Conservation (phyloP, 1,140 invertebrate genomes). For the Chymomyza costata region DNA sequence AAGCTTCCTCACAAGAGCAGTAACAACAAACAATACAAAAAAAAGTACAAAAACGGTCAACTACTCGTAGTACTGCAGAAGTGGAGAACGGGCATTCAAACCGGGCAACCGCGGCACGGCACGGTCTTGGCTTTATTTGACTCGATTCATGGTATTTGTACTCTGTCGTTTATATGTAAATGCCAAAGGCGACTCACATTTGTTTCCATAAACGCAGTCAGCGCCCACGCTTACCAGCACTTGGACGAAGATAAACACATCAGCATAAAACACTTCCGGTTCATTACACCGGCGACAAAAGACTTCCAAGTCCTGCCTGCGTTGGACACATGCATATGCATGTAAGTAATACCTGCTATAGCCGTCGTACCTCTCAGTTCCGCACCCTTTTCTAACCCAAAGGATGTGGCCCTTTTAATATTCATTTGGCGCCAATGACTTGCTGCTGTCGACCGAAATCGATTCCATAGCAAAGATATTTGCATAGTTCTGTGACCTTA, state of each 20-base stretch:
- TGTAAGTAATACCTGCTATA: too few species aligned
- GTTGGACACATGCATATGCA: too few species aligned
- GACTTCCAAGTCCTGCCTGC: too few species aligned
- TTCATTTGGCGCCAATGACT: slow-evolving; percentile 25
- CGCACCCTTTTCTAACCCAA: too few species aligned
- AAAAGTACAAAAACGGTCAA: slow-evolving; percentile 4
- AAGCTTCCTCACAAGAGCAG: too few species aligned
- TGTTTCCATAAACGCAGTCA: slow-evolving; percentile 11
- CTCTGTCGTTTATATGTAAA: slow-evolving; percentile 43
- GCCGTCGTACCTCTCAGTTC: too few species aligned
- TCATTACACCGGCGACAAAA: slow-evolving; percentile 47
- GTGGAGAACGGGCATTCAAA: not conserved
- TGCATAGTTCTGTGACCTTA: too few species aligned
- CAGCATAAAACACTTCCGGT: slow-evolving; percentile 61
- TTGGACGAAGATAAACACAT: slow-evolving; percentile 6
- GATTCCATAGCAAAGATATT: slow-evolving; percentile 29
- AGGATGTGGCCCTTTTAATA: too few species aligned
- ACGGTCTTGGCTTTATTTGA: slow-evolving; percentile 18
- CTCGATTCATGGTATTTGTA: slow-evolving; percentile 45
- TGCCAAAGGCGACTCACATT: slow-evolving; percentile 35
- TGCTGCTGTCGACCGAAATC: slow-evolving; percentile 25
- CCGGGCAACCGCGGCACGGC: too few species aligned
- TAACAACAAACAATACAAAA: too few species aligned
- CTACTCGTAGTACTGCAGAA: slow-evolving; percentile 5
- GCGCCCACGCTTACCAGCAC: too few species aligned